phyloP scores from a whole-genome alignment of 2,113 vertebrate species.

The Crotalus helleri region DNA sequence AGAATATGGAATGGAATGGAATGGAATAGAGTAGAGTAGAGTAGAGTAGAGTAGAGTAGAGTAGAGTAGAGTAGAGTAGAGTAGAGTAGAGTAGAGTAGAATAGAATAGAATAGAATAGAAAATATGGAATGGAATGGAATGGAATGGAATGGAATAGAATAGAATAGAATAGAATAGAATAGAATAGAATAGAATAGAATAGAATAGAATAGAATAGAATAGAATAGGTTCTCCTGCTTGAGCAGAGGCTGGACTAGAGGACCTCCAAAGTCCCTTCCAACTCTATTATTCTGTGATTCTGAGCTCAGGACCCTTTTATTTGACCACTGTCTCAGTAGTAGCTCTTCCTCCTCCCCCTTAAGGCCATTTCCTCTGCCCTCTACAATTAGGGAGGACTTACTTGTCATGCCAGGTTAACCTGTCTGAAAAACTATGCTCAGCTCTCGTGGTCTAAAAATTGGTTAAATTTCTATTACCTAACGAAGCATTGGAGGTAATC shows the following conservation, averaged over 20 bases:
- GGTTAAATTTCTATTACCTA: not conserved
- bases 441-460: not conserved
- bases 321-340: not conserved
- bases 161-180: no score
- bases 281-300: no score
- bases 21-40: no score
- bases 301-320: not conserved
- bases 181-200: no score
- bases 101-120: no score
- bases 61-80: no score
- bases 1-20: no score
- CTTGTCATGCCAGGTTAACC: not conserved
- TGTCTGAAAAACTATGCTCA: not conserved
- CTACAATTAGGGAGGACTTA: not conserved
- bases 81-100: no score
- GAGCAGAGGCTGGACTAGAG: not conserved
- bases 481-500: fast-evolving
- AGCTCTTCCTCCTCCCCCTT: not conserved
- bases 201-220: no score
- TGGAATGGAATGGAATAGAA: no score
- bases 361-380: not conserved
- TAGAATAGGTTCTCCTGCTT: not conserved
- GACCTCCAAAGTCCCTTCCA: not conserved
- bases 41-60: no score
- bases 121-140: no score